These are phyloP conservation scores for Phyllostomus hastatus DNA, from an alignment of 2,113 vertebrate species.

Conservation along the genomic window DNA sequence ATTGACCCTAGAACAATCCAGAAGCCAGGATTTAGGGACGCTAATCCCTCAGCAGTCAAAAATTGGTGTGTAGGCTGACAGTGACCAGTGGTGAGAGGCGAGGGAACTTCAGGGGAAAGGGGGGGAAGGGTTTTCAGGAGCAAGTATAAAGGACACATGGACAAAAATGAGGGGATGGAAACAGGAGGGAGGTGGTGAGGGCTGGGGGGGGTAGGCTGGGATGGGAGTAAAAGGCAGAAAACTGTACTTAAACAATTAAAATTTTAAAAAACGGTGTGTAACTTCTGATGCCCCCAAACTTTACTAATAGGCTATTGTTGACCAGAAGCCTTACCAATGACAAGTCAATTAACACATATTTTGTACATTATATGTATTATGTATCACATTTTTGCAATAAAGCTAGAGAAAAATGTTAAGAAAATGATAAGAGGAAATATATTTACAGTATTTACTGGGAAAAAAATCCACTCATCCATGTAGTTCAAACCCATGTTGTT, in stretches of 20 bases:
- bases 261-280: not conserved
- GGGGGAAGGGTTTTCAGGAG: too few relatives aligned
- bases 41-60: not conserved
- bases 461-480: not conserved
- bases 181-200: too few relatives aligned
- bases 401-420: not conserved
- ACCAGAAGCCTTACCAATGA: not conserved
- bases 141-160: too few relatives aligned
- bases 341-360: not conserved
- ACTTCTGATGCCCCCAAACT: not conserved
- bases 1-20: not conserved
- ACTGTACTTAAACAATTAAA: too few relatives aligned
- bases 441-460: not conserved
- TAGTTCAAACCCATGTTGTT: not conserved
- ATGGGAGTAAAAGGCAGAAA: too few relatives aligned
- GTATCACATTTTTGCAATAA: not conserved
- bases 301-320: not conserved
- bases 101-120: too few relatives aligned
- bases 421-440: not conserved
- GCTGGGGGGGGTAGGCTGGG: too few relatives aligned
- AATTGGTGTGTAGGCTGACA: not conserved
- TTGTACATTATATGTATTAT: not conserved
- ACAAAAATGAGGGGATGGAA: too few relatives aligned
- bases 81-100: too few relatives aligned
- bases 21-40: not conserved